Evolutionary conservation across 1,140 invertebrate genomes (phyloP), one percentile per base, ranked within the genome.

Genomic region (Agrypnia vestita): DNA sequence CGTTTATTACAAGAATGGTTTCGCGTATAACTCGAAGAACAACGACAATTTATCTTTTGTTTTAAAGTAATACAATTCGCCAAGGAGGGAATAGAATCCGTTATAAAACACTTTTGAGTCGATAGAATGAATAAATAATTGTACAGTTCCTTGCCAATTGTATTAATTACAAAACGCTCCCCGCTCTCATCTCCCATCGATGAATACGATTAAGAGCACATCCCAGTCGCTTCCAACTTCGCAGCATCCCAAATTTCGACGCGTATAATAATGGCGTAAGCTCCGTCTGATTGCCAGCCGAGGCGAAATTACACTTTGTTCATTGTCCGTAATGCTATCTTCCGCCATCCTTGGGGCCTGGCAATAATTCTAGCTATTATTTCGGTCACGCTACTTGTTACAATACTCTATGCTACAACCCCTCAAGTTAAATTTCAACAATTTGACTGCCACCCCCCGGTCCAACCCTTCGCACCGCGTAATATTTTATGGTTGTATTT

Each of bases 281-380:
- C 43, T 69, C 15, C 15, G 43, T 69, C 44, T 69, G 64, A 69
- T 69, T 69, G 49, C 49, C 51, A 55, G 43, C 49, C 53, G 17
- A 44, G 64, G 73, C 67, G 56, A 81, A 81, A 81, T 81, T 81
- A 81, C 74, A 81, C 80, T 73, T 81, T 77, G 64, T 74, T 81
- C 80, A 81, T 81, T 81, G 80, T 81, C 75, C 76, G 53, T 77
- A 80, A 80, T 80, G 62, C 51, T 76, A 80, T 80, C 69, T 61
- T 53, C 64, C 46, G 64, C 43, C 15, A 11, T 69, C 44, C 35
- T 67, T 51, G 21, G 47, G 76, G 72, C 69, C 46, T 43, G 13
- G 76, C 74, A 74, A 81, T 81, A 81, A 78, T 81, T 81, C 71
- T 74, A 49, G 80, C 61, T 78, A 81, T 74, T 78, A 78, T 81